Evolutionary conservation across 1,140 invertebrate genomes (phyloP).

Genomic region (Copidosoma floridanum): DNA sequence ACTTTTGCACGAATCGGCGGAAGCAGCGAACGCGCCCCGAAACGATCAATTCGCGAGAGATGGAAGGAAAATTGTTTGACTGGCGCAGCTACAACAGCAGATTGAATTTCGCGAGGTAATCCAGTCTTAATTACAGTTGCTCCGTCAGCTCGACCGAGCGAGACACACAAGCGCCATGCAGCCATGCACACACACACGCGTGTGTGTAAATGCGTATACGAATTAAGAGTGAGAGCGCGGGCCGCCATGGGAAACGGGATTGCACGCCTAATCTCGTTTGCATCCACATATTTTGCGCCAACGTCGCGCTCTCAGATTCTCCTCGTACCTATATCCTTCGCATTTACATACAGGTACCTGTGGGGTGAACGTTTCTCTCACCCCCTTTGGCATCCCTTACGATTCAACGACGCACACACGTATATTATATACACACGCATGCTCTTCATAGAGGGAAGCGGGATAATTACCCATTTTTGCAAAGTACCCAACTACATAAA

Average conservation of each 20-base stretch:
- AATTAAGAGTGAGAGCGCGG: conserved; percentile 9
- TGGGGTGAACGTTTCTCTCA: background rate
- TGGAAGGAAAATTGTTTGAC: background rate
- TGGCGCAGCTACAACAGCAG: background rate
- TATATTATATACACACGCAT: background rate
- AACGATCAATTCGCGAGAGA: conserved; percentile 4
- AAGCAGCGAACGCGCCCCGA: background rate
- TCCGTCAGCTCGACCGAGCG: background rate
- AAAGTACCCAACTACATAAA: too few species aligned
- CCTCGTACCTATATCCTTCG: background rate
- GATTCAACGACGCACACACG: too few species aligned
- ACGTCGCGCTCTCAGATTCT: background rate
- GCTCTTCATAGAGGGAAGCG: too few species aligned
- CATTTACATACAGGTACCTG: background rate
- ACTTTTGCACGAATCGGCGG: background rate
- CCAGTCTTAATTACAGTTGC: conserved; percentile 24
- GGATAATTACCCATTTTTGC: too few species aligned
- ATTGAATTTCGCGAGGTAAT: conserved; percentile 27
- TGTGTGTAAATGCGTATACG: too few species aligned
- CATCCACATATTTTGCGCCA: conserved; percentile 10
- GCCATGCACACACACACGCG: too few species aligned
- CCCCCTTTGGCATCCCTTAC: too few species aligned
- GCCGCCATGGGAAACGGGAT: background rate
- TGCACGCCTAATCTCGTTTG: conserved; percentile 24
- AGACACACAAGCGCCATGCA: too few species aligned